Percentiles rank a stretch among this genome's conserved stretches.
phyloP scores from a whole-genome alignment of 2,113 vertebrate genomes.

The Trochalopteron elliotii region DNA sequence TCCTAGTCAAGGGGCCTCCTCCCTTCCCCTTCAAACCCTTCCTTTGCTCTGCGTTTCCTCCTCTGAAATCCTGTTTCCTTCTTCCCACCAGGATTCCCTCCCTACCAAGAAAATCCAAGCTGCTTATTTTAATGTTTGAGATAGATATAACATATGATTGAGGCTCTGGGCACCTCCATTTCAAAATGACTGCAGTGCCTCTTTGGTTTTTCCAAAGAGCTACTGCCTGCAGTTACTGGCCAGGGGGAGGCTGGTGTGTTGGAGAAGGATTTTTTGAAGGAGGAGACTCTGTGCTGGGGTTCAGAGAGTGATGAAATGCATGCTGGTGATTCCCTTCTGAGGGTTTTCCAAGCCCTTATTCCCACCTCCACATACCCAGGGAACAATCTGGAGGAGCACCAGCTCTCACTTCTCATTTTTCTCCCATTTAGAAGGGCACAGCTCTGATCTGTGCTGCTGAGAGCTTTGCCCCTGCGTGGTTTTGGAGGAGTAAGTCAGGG shows the following conservation, averaged over 20 bases:
- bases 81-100: not conserved
- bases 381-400: not conserved
- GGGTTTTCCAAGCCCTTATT: not conserved
- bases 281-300: not conserved
- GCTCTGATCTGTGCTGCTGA: not conserved
- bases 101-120: not conserved
- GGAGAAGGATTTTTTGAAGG: not conserved
- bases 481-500: not conserved
- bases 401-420: not conserved
- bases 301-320: not conserved
- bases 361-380: not conserved
- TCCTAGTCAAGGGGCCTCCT: not conserved
- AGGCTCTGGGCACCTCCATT: not conserved
- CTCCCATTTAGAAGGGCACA: not conserved
- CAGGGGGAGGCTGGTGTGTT: not conserved
- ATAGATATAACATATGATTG: not conserved
- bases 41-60: not conserved
- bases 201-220: not conserved
- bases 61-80: not conserved
- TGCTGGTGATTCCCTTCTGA: not conserved
- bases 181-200: not conserved
- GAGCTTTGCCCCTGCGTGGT: rapidly evolving
- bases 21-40: not conserved
- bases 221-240: not conserved
- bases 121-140: not conserved